Evolutionary conservation across 2,797 vertebrate species (phyloP), one percentile per base, ranked within the genome.

Genomic region (Halcyon chelicuti): DNA sequence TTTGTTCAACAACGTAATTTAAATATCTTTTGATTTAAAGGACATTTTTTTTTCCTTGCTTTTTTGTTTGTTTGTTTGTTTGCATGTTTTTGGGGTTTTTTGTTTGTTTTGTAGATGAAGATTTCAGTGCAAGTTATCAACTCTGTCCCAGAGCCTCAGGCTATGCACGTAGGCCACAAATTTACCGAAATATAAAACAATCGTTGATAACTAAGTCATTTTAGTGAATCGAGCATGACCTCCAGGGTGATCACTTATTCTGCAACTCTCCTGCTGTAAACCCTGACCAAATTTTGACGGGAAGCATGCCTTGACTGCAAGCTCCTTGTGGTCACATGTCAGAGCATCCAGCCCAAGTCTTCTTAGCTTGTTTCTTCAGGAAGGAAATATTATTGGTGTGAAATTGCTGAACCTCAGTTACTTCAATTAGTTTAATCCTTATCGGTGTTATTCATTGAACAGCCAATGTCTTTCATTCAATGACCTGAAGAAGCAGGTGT

Each of bases 191-290:
- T 78, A 79, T 92, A 94, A 54, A 3, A n/a, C 55, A 39, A 21
- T 61, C 54, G 39, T 72, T 68, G 65, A 28, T 46, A 51, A 51
- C n/a, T 67, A 77, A 63, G 46, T 83, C 39, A 75, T 91, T 96
- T 96, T n/a, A 92, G 37, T 79, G 85, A 96, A 95, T 29, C 16
- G 74, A 96, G 46, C 37, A 71, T 70, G 71, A 58, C 85, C 57
- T 92, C 93, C 62, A 75, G 65, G 42, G 52, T 91, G 63, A 68
- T 47, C 44, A 52, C n/a, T 35, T n/a, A 79, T 86, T 87, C 89
- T 70, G 68, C 87, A 87, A 80, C 40, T 61, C 58, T 91, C 46
- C 83, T 73, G 26, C 33, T 72, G 61, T 79, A 93, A 83, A 86
- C 73, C n/a, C 49, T 94, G 51, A 76, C 19, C 55, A 71, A 17